These are phyloP conservation scores for Podarcis cretensis DNA, from an alignment of 2,113 vertebrate genomes.

Conservation along the genomic window DNA sequence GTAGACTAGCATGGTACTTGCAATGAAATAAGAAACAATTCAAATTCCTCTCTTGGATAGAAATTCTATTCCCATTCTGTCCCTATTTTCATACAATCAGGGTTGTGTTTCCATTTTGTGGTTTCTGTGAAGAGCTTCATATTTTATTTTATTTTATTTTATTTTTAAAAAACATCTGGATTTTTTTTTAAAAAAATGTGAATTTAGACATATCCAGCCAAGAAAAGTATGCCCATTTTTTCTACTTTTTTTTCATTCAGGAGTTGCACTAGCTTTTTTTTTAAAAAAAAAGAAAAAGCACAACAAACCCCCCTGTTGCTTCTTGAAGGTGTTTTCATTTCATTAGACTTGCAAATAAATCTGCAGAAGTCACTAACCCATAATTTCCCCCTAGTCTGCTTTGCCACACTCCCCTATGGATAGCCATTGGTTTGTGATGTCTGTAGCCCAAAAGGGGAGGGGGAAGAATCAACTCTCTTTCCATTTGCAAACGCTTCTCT, in stretches of 20 bases:
- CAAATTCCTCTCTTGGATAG: background rate
- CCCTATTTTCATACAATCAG: background rate
- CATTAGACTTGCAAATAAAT: constrained; percentile 23
- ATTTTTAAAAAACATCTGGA: no score
- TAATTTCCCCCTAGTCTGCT: background rate
- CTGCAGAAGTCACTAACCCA: background rate
- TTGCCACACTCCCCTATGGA: background rate
- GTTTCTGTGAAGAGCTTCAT: background rate
- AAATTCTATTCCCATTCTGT: background rate
- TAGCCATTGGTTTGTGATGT: background rate
- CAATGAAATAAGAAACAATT: background rate
- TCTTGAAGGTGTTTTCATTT: background rate
- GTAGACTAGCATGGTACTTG: background rate
- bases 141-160: no score
- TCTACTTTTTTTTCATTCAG: constrained; percentile 36
- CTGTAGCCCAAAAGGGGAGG: background rate
- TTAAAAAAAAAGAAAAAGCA: constrained; percentile 9
- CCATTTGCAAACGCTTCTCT: background rate
- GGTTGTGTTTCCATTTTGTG: background rate
- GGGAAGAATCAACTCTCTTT: background rate
- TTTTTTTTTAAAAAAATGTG: background rate
- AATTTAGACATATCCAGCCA: background rate
- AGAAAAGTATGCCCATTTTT: background rate
- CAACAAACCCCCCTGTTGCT: constrained; percentile 48
- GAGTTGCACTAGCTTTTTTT: constrained; percentile 15